Percentiles rank a stretch among this genome's conserved stretches.
These are phyloP conservation scores for Anolis carolinensis DNA, from an alignment of 2,113 vertebrate genomes.

Conservation along the genomic window DNA sequence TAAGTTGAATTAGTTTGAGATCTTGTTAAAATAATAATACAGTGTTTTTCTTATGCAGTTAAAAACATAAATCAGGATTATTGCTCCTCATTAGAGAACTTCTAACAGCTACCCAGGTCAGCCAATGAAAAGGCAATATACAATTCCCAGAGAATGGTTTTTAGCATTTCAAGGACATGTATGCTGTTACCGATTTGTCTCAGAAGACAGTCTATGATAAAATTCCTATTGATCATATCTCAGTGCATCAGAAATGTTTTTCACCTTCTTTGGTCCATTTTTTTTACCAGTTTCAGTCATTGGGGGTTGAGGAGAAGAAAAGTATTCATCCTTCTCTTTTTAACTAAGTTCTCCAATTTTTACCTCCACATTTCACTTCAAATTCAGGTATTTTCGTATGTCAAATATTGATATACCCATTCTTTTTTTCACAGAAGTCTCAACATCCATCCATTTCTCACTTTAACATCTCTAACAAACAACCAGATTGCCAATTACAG, in stretches of 20 bases:
- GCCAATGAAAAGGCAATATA: not conserved
- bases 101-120: not conserved
- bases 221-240: not conserved
- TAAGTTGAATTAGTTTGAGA: slow-evolving; percentile 68
- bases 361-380: not conserved
- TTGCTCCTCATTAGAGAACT: too few species aligned
- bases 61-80: not conserved
- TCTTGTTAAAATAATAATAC: not conserved
- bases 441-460: too few species aligned
- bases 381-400: not conserved
- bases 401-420: too few species aligned
- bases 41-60: not conserved
- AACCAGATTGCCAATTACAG: too few species aligned
- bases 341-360: not conserved
- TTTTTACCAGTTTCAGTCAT: not conserved
- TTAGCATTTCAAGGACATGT: not conserved
- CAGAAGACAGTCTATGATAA: not conserved
- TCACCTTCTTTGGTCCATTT: not conserved
- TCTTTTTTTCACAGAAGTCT: too few species aligned
- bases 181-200: not conserved
- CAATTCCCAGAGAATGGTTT: not conserved
- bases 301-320: too few species aligned
- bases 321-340: not conserved
- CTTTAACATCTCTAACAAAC: too few species aligned
- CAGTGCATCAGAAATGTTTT: not conserved